Conservation (phyloP, 2,888 invertebrate species). For the Drosophila mettleri region DNA sequence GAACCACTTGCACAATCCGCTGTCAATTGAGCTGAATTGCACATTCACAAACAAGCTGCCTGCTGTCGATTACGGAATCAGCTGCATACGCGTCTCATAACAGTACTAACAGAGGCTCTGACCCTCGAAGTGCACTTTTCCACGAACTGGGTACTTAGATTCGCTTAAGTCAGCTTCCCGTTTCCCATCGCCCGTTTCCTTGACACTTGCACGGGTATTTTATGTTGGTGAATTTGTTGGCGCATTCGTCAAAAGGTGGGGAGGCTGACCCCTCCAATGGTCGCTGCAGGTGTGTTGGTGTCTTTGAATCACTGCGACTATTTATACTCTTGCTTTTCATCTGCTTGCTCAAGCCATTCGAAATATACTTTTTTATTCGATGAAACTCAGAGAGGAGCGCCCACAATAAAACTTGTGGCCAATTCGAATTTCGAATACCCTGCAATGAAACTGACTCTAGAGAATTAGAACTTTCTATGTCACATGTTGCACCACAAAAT, state of each 20-base stretch:
- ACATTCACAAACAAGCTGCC: slow-evolving; percentile 3
- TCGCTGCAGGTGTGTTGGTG: slow-evolving; percentile 65
- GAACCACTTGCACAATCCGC: not conserved
- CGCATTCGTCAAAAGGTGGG: slow-evolving; percentile 51
- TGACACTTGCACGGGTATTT: slow-evolving; percentile 43
- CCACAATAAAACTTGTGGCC: slow-evolving; percentile 27
- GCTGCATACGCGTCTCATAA: slow-evolving; percentile 25
- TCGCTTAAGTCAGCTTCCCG: slow-evolving; percentile 1
- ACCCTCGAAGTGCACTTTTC: slow-evolving; percentile 50
- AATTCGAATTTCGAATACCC: slow-evolving; percentile 7
- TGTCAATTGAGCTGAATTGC: slow-evolving; percentile 9
- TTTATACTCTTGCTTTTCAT: slow-evolving; percentile 76
- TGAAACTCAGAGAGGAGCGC: slow-evolving; percentile 45
- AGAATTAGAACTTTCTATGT: not conserved
- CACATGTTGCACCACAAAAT: slow-evolving; percentile 5
- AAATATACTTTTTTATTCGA: slow-evolving; percentile 58
- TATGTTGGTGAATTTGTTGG: slow-evolving; percentile 44
- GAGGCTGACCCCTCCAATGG: slow-evolving; percentile 46
- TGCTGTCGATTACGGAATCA: slow-evolving; percentile 48
- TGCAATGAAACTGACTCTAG: not conserved
- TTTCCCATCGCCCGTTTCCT: slow-evolving; percentile 15
- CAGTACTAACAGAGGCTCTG: too few relatives aligned
- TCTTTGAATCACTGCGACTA: slow-evolving; percentile 73
- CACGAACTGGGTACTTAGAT: slow-evolving; percentile 29
- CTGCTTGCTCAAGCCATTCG: slow-evolving; percentile 49